Evolutionary conservation across 2,797 vertebrate genomes (phyloP), one percentile per base, ranked within the genome.

Genomic region (Helostoma temminkii): DNA sequence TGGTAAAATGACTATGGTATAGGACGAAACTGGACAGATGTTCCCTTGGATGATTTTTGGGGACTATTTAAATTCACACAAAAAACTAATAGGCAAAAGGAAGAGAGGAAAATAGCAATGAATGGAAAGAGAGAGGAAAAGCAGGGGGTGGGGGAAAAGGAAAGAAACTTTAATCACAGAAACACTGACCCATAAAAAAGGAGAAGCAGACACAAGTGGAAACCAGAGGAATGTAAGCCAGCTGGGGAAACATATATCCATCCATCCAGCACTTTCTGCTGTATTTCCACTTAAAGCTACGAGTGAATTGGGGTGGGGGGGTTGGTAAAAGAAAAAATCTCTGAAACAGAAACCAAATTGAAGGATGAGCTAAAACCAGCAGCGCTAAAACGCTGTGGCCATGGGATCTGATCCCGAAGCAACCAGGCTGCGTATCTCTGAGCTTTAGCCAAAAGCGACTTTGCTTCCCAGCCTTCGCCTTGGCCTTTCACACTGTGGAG

Each of bases 181-280:
- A 93, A 93, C 85, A 92, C 79, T 91, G 91, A 92, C 92, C 85
- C 88, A 90, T 91, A 93, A 93, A 92, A 86, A 83, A 90, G 84
- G 58, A 86, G 86, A 88, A 84, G 84, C 91, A 93, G 92, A 94
- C 93, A 92, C 90, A 93, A 92, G 90, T 92, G 88, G 92, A 92
- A 93, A 93, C 88, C 88, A 85, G 84, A 92, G 89, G 91, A 94
- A 93, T 93, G 91, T 63, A 80, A 82, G 80, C 91, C 91, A 92
- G 91, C 92, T 93, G 92, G 85, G 89, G 91, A 93, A 41, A 41
- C 39, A 41, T 88, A 64, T 85, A 91, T 92, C 87, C 88, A 88
- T 87, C 77, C 84, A 83, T 88, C 83, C 87, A 82, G 71, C 76
- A 77, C 65, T 76, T 86, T 91, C 82, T 84, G 88, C 92, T 93